Base-by-base conservation (phyloP, 1,140 invertebrate genomes). In the Samia ricini region DNA sequence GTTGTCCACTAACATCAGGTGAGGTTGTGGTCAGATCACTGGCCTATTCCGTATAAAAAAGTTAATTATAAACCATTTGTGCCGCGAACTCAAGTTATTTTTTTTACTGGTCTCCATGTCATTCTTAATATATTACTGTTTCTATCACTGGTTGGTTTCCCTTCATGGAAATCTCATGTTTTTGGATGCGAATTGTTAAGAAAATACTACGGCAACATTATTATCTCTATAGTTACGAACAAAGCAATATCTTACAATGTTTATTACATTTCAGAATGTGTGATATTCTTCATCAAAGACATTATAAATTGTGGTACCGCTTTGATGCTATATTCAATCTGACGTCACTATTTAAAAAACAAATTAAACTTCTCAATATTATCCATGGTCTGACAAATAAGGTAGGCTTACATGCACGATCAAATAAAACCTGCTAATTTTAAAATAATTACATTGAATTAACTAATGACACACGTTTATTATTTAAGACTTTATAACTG, bases 261-360 rank as follows among this genome's bases (percentile, higher is more conserved):
- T 0, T 15, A 7, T 24, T 56, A n/a, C 33, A 33, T 67, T 86
- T 33, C 67, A 95, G 94, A 69, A 93, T 95, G 93, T 95, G 94
- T 66, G 93, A 95, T 60, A 94, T 95, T 12, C 91, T 95, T 51
- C 94, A 95, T 69, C 92, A 92, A 72, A 91, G 94, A 23, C 93
- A 94, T 63, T 93, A 93, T 72, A 93, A 94, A 70, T 64, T 94
- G 1, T 88, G 93, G 68, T 75, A 94, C 24, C 73, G 83, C 61
- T 83, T 91, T 7, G 93, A 95, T 48, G 62, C 90, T 0, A 65
- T 95, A 7, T 95, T 94, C 75, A 92, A 92, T 67, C 85, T 93
- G 4, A 91, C 93, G 0, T 90, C 91, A 6, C 89, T 92, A 63
- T 92, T 92, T 3, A 92, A 92, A 66, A 74, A 92, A 61, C 94